Conservation (phyloP, 1,140 invertebrate genomes). For the Samia ricini region DNA sequence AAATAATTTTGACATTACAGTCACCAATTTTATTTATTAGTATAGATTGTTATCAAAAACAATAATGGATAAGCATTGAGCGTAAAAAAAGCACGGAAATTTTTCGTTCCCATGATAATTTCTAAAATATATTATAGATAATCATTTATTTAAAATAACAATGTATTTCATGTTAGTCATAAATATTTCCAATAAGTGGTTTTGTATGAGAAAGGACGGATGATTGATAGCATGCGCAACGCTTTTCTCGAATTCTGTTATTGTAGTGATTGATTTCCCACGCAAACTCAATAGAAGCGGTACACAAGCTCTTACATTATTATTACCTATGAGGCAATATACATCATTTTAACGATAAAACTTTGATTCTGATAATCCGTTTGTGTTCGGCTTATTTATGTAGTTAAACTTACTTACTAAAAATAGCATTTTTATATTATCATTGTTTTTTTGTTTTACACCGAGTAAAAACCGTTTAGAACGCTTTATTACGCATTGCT, state of each 20-base stretch:
- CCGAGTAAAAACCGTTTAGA: too few species aligned
- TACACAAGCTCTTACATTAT: neutral
- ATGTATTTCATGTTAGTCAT: conserved; percentile 14
- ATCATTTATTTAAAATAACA: neutral
- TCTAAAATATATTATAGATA: neutral
- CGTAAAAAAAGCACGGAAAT: too few species aligned
- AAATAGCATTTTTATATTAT: too few species aligned
- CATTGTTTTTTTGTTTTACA: too few species aligned
- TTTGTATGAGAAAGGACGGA: neutral
- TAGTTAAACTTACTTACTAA: too few species aligned
- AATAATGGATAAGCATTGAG: too few species aligned
- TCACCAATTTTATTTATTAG: too few species aligned
- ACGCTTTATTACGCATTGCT: too few species aligned
- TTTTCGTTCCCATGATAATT: neutral
- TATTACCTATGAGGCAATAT: neutral
- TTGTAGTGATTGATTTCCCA: conserved; percentile 6
- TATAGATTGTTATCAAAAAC: too few species aligned
- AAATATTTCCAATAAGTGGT: conserved; percentile 6
- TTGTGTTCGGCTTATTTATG: too few species aligned
- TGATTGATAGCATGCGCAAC: conserved; percentile 1
- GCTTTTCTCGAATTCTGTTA: conserved; percentile 2
- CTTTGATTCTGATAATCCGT: neutral
- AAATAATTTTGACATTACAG: too few species aligned
- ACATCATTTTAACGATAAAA: too few species aligned
- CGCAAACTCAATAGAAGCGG: conserved; percentile 1